phyloP scores from a whole-genome alignment of 2,113 vertebrate genomes.

The Bubalus kerabau region DNA sequence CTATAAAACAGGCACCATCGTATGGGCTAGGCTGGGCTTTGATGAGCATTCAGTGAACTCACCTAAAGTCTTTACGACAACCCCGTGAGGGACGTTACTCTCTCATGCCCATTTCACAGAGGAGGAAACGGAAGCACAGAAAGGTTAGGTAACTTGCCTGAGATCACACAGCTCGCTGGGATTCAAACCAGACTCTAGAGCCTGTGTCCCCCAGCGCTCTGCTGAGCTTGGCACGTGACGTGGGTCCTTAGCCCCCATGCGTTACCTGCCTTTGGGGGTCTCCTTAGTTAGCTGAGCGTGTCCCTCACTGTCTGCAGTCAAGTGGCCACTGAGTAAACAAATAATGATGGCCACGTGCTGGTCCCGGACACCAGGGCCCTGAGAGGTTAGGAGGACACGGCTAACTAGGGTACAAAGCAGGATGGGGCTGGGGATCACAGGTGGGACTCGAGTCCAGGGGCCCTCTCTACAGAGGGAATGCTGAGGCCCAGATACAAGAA shows the following conservation, averaged over 20 bases:
- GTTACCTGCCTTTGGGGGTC: background rate
- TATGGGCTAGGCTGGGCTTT: background rate
- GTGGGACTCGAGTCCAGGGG: background rate
- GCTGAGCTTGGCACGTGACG: background rate
- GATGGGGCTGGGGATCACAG: background rate
- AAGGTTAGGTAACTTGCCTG: background rate
- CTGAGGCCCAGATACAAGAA: background rate
- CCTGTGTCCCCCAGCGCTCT: background rate
- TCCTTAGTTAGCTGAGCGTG: background rate
- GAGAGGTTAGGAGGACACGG: background rate
- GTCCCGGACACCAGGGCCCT: background rate
- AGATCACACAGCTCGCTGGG: background rate
- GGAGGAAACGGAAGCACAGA: background rate
- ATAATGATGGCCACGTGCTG: background rate
- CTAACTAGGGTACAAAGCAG: background rate
- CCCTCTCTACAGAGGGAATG: background rate
- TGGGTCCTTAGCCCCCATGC: background rate
- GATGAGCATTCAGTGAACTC: background rate
- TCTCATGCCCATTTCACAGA: background rate
- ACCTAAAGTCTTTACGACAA: background rate
- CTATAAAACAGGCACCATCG: rapidly evolving
- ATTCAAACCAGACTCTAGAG: background rate
- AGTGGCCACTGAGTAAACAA: background rate
- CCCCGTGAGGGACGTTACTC: background rate
- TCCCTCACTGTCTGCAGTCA: background rate